These are phyloP conservation scores for Austrolebias charrua DNA, from an alignment of 2,797 vertebrate genomes.

Conservation along the genomic window DNA sequence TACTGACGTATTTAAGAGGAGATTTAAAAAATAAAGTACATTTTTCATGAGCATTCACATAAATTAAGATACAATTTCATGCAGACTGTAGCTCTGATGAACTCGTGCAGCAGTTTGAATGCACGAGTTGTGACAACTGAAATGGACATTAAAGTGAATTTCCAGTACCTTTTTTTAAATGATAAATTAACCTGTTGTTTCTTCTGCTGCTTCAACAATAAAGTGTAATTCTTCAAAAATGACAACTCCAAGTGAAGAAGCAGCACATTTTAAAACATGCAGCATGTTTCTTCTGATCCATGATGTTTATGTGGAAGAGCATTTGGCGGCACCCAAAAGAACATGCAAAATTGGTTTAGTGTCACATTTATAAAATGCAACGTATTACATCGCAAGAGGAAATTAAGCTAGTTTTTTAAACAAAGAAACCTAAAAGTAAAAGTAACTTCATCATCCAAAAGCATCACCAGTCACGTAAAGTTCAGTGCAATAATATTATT, in stretches of 20 bases:
- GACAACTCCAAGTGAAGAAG: conserved; percentile 17
- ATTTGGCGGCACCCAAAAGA: conserved; percentile 16
- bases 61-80: too few species aligned
- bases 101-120: too few species aligned
- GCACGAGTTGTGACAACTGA: too few species aligned
- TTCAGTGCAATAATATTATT: conserved; percentile 32
- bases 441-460: conserved; percentile 41
- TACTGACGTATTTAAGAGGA: too few species aligned
- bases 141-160: too few species aligned
- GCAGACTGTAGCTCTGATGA: too few species aligned
- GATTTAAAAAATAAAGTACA: too few species aligned
- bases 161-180: too few species aligned
- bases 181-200: too few species aligned
- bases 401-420: conserved; percentile 15
- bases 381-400: background rate
- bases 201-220: background rate
- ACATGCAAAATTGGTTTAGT: conserved; percentile 39
- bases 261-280: conserved; percentile 29
- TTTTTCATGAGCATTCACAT: too few species aligned
- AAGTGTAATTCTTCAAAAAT: conserved; percentile 18
- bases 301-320: conserved; percentile 27
- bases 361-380: conserved; percentile 17
- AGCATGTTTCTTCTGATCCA: conserved; percentile 27
- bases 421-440: conserved; percentile 18
- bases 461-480: conserved; percentile 38